Base-by-base conservation (phyloP, 2,113 vertebrate species). In the Dasyornis broadbenti region DNA sequence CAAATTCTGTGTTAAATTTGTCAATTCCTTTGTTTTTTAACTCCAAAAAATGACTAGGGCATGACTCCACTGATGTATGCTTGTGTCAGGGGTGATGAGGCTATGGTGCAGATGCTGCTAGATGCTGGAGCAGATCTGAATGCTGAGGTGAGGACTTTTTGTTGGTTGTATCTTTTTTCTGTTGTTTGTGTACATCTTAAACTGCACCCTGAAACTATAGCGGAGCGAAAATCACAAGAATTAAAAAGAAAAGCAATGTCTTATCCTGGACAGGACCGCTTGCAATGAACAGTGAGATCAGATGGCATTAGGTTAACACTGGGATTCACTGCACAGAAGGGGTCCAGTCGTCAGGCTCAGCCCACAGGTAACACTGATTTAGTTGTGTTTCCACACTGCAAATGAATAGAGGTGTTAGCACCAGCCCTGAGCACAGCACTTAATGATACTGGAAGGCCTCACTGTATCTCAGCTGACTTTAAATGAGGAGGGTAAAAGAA, bases 51-150 rank as follows among this genome's bases (percentile, higher is more conserved):
- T 95, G 86, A 94, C 26, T 97, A 99, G 99, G 99, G 99, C 90
- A 99, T 99, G 99, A 99, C 99, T 77, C 99, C 99, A 45, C 98
- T 99, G 97, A 99, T 99, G 99, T 99, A 99, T 28, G 99, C 99
- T 61, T 99, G 99, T 94, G 99, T 99, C 95, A 98, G 99, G 42
- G 99, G 99, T 84, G 99, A 99, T 83, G 99, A 99, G 96, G 99
- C 99, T 64, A 99, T 99, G 99, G 99, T 99, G 60, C 99, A 99
- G 98, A 99, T 99, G 99, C 98, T 99, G 97, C 98, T 99, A 98
- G 99, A 99, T 90, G 99, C 99, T 42, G 99, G 99, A 97, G 99
- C 99, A 70, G 98, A 99, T 95, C 99, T 99, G 93, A 99, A 99
- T 97, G 99, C 98, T 91, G 99, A 99, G 99, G 99, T 99, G 94